Percentiles rank a stretch among this genome's conserved stretches.
Evolutionary conservation across 2,113 vertebrate species (phyloP).

Genomic region (Dinomys branickii): DNA sequence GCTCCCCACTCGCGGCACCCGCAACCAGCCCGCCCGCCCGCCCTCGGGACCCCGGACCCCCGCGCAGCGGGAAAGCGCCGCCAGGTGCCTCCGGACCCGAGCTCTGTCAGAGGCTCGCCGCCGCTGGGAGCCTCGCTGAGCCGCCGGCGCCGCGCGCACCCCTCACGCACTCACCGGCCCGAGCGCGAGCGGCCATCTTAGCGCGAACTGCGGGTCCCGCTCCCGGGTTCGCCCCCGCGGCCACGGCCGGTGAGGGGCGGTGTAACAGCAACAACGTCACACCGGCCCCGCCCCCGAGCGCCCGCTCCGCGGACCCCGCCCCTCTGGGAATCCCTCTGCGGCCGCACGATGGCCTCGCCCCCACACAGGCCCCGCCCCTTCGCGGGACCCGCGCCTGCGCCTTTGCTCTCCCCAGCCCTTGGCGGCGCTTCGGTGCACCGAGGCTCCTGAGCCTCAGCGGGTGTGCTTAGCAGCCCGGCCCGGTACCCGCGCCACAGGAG

Average conservation of each 20-base stretch:
- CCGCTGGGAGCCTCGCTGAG: neutral
- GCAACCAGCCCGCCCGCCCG: neutral
- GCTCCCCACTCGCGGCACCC: neutral
- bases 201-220: neutral
- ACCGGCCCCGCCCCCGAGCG: neutral
- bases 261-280: neutral
- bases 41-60: neutral
- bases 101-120: neutral
- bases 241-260: neutral
- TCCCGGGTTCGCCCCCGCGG: neutral
- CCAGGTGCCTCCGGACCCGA: slow-evolving; percentile 33
- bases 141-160: slow-evolving; percentile 1
- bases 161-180: neutral
- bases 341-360: too few relatives aligned
- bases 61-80: slow-evolving; percentile 10
- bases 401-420: too few relatives aligned
- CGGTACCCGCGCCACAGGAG: neutral
- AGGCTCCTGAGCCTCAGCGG: too few relatives aligned
- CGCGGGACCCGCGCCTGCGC: neutral
- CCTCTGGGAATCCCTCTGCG: neutral
- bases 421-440: too few relatives aligned
- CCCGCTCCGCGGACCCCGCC: neutral
- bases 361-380: neutral
- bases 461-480: neutral
- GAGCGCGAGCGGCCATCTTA: slow-evolving; percentile 47